Evolutionary conservation across 2,888 invertebrate species (phyloP).

Genomic region (Buathra laborator): DNA sequence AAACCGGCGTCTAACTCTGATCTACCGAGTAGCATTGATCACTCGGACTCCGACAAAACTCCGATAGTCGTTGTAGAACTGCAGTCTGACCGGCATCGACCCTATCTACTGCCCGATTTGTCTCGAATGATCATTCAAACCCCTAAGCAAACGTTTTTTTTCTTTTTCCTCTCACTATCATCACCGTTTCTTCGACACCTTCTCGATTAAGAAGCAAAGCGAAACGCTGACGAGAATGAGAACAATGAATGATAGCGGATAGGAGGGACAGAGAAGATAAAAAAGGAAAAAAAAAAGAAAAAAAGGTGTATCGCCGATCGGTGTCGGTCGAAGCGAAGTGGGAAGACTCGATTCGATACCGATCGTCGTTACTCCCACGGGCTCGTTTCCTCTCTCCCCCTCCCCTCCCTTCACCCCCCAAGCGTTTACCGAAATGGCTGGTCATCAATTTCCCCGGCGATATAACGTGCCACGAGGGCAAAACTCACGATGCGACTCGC

Average conservation of each 20-base stretch:
- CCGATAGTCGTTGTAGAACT: not conserved
- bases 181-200: constrained; percentile 3
- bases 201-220: constrained; percentile 24
- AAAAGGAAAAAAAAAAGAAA: not conserved
- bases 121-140: constrained; percentile 20
- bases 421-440: constrained; percentile 42
- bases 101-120: not conserved
- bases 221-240: not conserved
- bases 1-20: constrained; percentile 2
- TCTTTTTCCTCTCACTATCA: not conserved
- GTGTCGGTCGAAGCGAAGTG: constrained; percentile 27
- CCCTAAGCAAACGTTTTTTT: not conserved
- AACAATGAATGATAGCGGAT: not conserved
- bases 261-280: not conserved
- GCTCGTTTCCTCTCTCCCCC: constrained; percentile 22
- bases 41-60: not conserved
- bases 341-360: constrained; percentile 49
- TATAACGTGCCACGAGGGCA: constrained; percentile 34
- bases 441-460: constrained; percentile 46
- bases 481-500: constrained; percentile 39
- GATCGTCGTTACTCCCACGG: constrained; percentile 48
- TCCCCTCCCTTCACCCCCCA: not conserved
- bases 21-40: not conserved
- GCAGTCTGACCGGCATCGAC: constrained; percentile 5
- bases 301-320: constrained; percentile 7